Evolutionary conservation across 1,140 invertebrate genomes (phyloP).

Genomic region (Dendrolimus punctatus): DNA sequence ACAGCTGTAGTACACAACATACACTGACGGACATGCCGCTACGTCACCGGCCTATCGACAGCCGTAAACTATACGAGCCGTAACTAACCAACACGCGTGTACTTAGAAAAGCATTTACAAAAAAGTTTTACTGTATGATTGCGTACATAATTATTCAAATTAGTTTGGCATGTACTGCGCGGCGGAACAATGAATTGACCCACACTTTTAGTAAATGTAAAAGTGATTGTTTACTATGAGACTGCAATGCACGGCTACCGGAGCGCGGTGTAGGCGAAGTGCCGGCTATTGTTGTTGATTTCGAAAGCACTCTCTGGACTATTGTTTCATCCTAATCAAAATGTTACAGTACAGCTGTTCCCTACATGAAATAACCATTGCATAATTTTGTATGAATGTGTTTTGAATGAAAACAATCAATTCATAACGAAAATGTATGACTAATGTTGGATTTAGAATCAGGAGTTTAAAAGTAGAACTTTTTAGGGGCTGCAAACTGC

Average conservation of each 20-base stretch:
- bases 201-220: constrained; percentile 30
- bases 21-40: neutral
- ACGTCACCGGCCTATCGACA: constrained; percentile 2
- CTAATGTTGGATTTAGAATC: no score
- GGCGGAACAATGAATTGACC: constrained; percentile 34
- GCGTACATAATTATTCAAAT: no score
- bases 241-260: constrained; percentile 38
- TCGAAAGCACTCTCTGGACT: constrained; percentile 43
- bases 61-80: no score
- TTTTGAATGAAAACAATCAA: no score
- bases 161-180: constrained; percentile 8
- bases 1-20: no score
- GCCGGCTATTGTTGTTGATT: constrained; percentile 32
- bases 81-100: no score
- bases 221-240: constrained; percentile 54
- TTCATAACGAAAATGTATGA: no score
- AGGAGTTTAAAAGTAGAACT: no score
- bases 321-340: constrained; percentile 42
- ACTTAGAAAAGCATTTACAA: no score
- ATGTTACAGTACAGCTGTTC: constrained; percentile 27
- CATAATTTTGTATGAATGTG: no score
- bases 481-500: no score
- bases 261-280: constrained; percentile 21
- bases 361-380: constrained; percentile 7
- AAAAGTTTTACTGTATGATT: no score